Conservation (phyloP, 2,888 invertebrate genomes). For the Ennomos quercinarius region DNA sequence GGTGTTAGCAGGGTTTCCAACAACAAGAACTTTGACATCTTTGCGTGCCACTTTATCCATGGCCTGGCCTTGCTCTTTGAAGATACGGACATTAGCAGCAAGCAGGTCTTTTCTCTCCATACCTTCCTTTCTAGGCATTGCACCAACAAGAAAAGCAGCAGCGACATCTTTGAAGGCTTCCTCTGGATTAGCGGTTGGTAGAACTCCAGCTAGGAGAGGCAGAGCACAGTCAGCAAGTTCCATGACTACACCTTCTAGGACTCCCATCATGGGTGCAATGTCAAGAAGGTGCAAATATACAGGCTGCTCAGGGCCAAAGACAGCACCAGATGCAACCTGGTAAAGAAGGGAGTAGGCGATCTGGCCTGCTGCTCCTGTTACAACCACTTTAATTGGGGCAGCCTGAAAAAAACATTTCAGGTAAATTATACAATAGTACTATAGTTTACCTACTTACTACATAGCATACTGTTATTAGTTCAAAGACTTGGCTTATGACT, state of each 20-base stretch:
- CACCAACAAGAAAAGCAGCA: constrained; percentile 98
- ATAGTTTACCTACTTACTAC: too few species aligned
- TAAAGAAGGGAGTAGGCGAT: constrained; percentile 98
- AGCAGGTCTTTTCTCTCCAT: constrained; percentile 99
- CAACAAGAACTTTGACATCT: constrained; percentile 97
- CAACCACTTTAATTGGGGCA: constrained; percentile 95
- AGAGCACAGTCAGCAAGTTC: constrained; percentile 98
- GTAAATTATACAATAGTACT: too few species aligned
- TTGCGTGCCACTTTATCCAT: constrained; percentile 96
- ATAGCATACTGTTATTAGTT: too few species aligned
- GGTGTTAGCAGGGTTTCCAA: constrained; percentile 99
- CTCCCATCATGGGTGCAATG: constrained; percentile 97
- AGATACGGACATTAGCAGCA: constrained; percentile 98
- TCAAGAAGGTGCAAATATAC: constrained; percentile 96
- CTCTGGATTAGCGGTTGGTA: constrained; percentile 94
- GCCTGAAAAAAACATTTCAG: constrained; percentile 78
- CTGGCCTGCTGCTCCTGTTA: constrained; percentile 99
- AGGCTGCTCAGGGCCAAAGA: constrained; percentile 95
- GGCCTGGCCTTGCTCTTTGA: constrained; percentile 98
- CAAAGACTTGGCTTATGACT: too few species aligned
- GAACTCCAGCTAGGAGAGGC: constrained; percentile 93
- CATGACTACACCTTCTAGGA: constrained; percentile 99
- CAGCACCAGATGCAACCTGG: constrained; percentile 97
- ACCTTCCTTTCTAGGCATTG: constrained; percentile 98
- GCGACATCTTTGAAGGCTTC: constrained; percentile 98